Percentiles rank a stretch among this genome's conserved stretches.
Conservation (phyloP, 2,888 invertebrate genomes). For the Lithophane ornitopus region DNA sequence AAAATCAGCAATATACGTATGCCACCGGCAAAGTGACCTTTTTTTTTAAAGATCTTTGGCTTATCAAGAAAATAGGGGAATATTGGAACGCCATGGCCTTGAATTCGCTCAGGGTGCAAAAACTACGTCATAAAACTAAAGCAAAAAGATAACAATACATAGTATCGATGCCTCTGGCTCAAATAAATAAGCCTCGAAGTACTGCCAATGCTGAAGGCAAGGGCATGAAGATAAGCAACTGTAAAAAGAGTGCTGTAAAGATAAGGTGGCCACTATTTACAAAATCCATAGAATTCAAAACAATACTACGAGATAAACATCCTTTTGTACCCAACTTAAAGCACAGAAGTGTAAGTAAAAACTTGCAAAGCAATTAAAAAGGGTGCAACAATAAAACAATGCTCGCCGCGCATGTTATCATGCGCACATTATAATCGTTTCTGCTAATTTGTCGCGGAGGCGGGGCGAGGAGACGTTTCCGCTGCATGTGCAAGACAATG, state of each 20-base stretch:
- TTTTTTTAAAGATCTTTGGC: background rate
- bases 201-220: background rate
- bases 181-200: background rate
- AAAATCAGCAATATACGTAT: background rate
- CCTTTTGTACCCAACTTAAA: slow-evolving; percentile 19
- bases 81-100: background rate
- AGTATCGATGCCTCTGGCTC: background rate
- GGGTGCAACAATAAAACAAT: slow-evolving; percentile 58
- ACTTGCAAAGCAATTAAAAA: slow-evolving; percentile 42
- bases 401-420: slow-evolving; percentile 58
- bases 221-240: slow-evolving; percentile 4
- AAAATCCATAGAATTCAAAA: slow-evolving; percentile 27
- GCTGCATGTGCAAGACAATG: slow-evolving; percentile 90
- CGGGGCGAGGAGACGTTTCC: slow-evolving; percentile 80
- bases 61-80: background rate
- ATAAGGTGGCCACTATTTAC: slow-evolving; percentile 25
- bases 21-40: background rate
- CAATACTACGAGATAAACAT: slow-evolving; percentile 38
- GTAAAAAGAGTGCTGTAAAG: slow-evolving; percentile 27
- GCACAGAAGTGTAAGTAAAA: slow-evolving; percentile 20
- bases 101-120: background rate
- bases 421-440: slow-evolving; percentile 76
- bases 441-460: slow-evolving; percentile 84
- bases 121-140: slow-evolving; percentile 1
- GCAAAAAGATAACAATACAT: slow-evolving; percentile 6